Evolutionary conservation across 1,140 invertebrate genomes (phyloP), one percentile per base, ranked within the genome.

Genomic region (Condylostylus longicornis): DNA sequence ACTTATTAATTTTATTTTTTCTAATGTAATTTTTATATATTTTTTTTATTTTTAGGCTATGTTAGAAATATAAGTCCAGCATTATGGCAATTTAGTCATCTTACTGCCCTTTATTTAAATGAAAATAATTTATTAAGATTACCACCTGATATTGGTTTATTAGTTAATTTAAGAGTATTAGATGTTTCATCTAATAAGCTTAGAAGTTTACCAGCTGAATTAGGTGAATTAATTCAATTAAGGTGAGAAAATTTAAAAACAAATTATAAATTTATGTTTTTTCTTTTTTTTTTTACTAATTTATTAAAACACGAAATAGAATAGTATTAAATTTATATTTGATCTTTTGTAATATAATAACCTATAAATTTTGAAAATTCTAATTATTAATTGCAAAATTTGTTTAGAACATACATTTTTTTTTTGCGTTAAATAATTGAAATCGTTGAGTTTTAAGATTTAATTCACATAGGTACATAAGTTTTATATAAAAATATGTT

Each of bases 151-250:
- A 90, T 98, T 46, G 75, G 74, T 49, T 75, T 74, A 50, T 69
- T 98, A 37, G 65, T 69, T 43, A 84, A 86, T 63, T 69, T 98
- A 42, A 76, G 78, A 46, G 76, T 79, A 38, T 66, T 98, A 37
- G 94, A 98, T 68, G 63, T 97, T 42, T 95, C 89, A 45, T 79
- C 76, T 61, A 96, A 96, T 65, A 95, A 95, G 67, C 67, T 98
- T 40, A 72, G 88, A 42, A 85, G 79, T 61, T 66, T 98, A 50
- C 95, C 95, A 42, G 75, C 89, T 31, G 91, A 97, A 70, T 71
- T 98, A 30, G 93, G 94, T 41, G 91, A 97, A 61, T 75, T 98
- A 53, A 82, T 90, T 60, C 76, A 82, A 56, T 74, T 96, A 47
- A 84, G 79, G 83, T 86, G 61, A 62, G 46, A 5, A 13, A 13